A percentile compares a stretch with the other conserved stretches of the same genome.
Conservation (phyloP, 2,113 vertebrate genomes). For the Silurus glanis region DNA sequence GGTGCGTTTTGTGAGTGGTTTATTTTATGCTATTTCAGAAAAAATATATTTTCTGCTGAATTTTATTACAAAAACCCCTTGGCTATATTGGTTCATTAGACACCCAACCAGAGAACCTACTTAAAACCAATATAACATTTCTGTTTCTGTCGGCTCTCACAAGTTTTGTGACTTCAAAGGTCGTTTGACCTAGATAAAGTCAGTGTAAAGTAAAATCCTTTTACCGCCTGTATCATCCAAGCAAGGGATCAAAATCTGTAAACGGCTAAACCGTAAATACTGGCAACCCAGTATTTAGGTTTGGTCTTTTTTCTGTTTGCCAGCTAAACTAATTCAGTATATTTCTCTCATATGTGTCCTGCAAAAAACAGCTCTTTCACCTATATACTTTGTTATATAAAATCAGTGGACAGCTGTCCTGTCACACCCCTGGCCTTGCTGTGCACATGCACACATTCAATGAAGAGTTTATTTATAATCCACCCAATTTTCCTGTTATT, state of each 20-base stretch:
- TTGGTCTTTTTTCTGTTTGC: neutral
- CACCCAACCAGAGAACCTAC: neutral
- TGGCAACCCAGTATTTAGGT: neutral
- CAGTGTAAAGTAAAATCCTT: neutral
- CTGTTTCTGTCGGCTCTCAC: neutral
- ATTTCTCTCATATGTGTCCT: neutral
- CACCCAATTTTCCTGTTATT: constrained; percentile 58
- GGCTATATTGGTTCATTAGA: neutral
- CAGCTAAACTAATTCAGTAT: neutral
- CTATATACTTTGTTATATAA: neutral
- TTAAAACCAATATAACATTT: neutral
- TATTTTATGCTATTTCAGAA: neutral
- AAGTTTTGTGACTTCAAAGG: neutral
- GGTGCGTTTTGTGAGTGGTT: neutral
- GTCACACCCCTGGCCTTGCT: neutral
- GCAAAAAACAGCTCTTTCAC: neutral
- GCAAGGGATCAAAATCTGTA: neutral
- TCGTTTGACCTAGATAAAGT: too few relatives aligned
- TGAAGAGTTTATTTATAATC: constrained; percentile 49
- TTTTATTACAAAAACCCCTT: neutral
- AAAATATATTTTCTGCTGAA: neutral
- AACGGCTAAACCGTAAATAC: neutral
- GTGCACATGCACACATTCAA: constrained; percentile 19
- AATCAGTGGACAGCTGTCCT: constrained; percentile 61
- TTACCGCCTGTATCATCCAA: neutral